These are phyloP conservation scores for Tyria jacobaeae DNA, from an alignment of 2,888 invertebrate genomes.

Conservation along the genomic window DNA sequence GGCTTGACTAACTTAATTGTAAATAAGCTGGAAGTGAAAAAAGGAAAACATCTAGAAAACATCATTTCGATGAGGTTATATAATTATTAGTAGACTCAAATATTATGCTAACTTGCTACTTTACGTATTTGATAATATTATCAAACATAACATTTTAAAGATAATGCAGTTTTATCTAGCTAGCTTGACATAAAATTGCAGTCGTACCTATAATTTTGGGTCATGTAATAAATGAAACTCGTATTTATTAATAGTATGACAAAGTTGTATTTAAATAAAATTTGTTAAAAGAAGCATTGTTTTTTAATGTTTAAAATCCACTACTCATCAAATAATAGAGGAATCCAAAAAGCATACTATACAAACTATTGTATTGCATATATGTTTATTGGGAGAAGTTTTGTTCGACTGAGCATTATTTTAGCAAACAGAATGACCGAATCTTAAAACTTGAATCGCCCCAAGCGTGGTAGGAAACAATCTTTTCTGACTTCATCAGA, in stretches of 20 bases:
- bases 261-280: slow-evolving; percentile 10
- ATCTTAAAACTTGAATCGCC: no score
- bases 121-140: slow-evolving; percentile 8
- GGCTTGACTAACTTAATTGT: neutral
- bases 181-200: slow-evolving; percentile 15
- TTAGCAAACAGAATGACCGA: no score
- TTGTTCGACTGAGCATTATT: no score
- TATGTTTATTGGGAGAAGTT: no score
- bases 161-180: slow-evolving; percentile 7
- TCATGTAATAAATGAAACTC: slow-evolving; percentile 7
- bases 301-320: neutral
- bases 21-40: neutral
- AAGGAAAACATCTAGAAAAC: neutral
- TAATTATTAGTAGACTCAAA: neutral
- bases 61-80: neutral
- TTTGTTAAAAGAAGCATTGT: neutral
- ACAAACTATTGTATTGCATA: no score
- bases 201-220: slow-evolving; percentile 12
- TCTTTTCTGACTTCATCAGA: no score
- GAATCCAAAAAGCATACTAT: no score
- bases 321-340: no score
- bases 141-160: slow-evolving; percentile 7
- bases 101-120: neutral
- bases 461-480: no score
- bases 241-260: slow-evolving; percentile 15